phyloP scores from a whole-genome alignment of 2,888 invertebrate species.

The Alentia gelatinosa region DNA sequence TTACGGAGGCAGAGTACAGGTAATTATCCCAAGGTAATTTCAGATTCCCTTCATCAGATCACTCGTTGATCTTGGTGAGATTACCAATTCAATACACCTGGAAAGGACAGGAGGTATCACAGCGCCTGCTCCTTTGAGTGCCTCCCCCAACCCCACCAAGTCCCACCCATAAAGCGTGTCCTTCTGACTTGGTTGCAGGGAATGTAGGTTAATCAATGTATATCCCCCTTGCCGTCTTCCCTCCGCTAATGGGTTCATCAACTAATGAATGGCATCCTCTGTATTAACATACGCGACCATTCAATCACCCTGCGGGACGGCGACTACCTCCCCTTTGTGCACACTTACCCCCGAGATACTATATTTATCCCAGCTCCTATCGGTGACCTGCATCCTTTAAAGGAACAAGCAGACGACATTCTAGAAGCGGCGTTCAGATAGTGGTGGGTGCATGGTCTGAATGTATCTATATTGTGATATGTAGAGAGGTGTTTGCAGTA shows the following conservation, averaged over 20 bases:
- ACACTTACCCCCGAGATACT: not conserved
- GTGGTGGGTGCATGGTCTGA: no score
- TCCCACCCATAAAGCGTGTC: no score
- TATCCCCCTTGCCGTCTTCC: not conserved
- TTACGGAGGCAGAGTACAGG: no score
- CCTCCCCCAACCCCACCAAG: not conserved
- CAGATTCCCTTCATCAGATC: no score
- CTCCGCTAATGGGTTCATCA: conserved; percentile 7
- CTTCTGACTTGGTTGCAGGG: no score
- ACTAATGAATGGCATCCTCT: not conserved
- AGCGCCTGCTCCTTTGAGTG: not conserved
- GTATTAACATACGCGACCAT: not conserved
- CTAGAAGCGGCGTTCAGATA: not conserved
- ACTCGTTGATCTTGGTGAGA: no score
- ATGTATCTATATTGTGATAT: no score
- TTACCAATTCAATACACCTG: no score
- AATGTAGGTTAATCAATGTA: conserved; percentile 10
- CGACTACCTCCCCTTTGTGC: not conserved
- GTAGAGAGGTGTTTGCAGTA: not conserved
- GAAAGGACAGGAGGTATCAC: no score
- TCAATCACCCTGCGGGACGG: not conserved
- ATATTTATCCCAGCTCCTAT: not conserved
- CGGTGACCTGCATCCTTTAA: not conserved
- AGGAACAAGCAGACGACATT: not conserved
- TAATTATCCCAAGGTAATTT: no score